Evolutionary conservation across 2,797 vertebrate genomes (phyloP).

Genomic region (Phrynocephalus vlangalii): DNA sequence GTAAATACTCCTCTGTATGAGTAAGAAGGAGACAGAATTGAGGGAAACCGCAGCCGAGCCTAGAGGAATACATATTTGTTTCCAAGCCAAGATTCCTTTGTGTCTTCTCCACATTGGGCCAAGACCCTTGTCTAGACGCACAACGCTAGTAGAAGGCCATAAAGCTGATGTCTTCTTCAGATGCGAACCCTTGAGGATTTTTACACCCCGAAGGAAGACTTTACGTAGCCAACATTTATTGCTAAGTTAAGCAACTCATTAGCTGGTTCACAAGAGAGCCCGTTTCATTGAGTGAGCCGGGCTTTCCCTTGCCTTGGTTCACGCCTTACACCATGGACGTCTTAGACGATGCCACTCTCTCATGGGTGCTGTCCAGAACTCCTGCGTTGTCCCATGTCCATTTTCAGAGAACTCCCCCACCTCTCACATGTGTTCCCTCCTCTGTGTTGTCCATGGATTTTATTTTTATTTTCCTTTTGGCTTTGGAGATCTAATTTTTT

Average conservation of each 20-base stretch:
- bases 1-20: neutral
- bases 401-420: too few relatives aligned
- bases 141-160: neutral
- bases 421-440: too few relatives aligned
- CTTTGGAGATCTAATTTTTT: too few relatives aligned
- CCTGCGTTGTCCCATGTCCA: too few relatives aligned
- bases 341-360: too few relatives aligned
- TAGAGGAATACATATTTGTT: neutral
- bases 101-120: neutral
- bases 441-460: too few relatives aligned
- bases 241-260: neutral
- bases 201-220: neutral
- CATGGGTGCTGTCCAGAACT: too few relatives aligned
- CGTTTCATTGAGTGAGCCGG: neutral
- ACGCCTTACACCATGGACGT: too few relatives aligned
- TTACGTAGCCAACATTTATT: neutral
- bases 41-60: neutral
- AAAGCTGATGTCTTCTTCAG: neutral
- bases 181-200: neutral
- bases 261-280: neutral
- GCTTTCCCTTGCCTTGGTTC: neutral
- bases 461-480: too few relatives aligned
- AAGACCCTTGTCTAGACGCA: conserved; percentile 7
- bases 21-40: neutral
- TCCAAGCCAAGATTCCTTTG: neutral